Evolutionary conservation across 2,888 invertebrate species (phyloP), one percentile per base, ranked within the genome.

Genomic region (Catocala sponsa): DNA sequence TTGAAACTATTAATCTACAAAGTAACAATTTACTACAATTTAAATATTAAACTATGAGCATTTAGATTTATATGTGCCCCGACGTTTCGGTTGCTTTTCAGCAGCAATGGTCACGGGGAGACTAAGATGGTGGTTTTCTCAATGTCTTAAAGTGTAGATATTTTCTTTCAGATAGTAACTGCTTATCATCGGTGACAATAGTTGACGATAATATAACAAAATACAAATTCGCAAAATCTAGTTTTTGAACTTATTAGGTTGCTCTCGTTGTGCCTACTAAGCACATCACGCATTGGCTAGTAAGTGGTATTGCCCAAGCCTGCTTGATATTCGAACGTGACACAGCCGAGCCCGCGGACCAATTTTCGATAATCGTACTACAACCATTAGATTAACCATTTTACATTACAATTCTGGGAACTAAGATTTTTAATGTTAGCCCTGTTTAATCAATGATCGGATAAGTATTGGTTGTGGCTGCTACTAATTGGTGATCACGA

Each of bases 321-420:
- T 89, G 85, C 75, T 92, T 91, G 88, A 89, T 90, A 91, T 91
- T 91, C 92, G 90, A 83, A 69, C 93, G 93, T 91, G 91, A 91
- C 90, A 90, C 84, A 81, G 83, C 88, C 84, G 76, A 82, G 82
- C 84, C 87, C 83, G 74, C 83, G 83, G 89, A 82, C 89, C 93
- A 91, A 93, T 94, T 25, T 93, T 91, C 88, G 74, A 84, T 92
- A 94, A 94, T 94, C 90, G 83, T 82, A 87, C 86, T 84, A 83
- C 79, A 80, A 77, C 86, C 81, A 91, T 92, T 90, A 91, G 87
- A 92, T 92, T 91, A 90, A 85, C 82, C 85, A 86, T 88, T 91
- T 91, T 92, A 91, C 91, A 91, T 92, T 87, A 88, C 91, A 89
- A 91, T 89, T 89, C 90, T 93, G 93, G 92, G 93, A 93, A 93